Evolutionary conservation across 2,888 invertebrate species (phyloP).

Genomic region (Epistrophe grossulariae): DNA sequence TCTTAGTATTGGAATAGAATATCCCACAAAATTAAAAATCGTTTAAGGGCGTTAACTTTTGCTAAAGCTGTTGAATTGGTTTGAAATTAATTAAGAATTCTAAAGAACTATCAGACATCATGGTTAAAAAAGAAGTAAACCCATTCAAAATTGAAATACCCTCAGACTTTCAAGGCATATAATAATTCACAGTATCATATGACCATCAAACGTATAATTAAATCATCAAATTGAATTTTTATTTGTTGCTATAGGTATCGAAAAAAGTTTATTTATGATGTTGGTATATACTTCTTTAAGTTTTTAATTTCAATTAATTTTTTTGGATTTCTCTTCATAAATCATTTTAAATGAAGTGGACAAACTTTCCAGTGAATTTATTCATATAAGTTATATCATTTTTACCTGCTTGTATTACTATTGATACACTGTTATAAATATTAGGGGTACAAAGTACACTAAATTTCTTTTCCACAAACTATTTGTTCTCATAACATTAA

Average conservation of each 20-base stretch:
- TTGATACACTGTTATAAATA: no score
- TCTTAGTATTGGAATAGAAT: background rate
- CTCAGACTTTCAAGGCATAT: background rate
- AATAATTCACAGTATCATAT: background rate
- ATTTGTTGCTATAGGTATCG: background rate
- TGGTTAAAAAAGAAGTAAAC: background rate
- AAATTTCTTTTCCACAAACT: no score
- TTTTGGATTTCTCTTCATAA: background rate
- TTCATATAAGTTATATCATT: background rate
- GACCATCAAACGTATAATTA: slow-evolving; percentile 13
- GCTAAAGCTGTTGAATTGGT: background rate
- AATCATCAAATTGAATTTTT: slow-evolving; percentile 11
- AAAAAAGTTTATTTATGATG: no score
- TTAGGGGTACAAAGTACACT: no score
- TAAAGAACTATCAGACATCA: background rate
- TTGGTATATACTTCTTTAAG: background rate
- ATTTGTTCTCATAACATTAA: no score
- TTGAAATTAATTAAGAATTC: slow-evolving; percentile 13
- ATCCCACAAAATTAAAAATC: slow-evolving; percentile 24
- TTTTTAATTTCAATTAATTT: slow-evolving; percentile 5
- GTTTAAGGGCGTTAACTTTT: slow-evolving; percentile 12
- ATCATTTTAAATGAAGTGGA: background rate
- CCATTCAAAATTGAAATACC: background rate
- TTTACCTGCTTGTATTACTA: no score
- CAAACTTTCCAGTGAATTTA: background rate